Evolutionary conservation across 2,797 vertebrate genomes (phyloP).

Genomic region (Pangasius macronema): DNA sequence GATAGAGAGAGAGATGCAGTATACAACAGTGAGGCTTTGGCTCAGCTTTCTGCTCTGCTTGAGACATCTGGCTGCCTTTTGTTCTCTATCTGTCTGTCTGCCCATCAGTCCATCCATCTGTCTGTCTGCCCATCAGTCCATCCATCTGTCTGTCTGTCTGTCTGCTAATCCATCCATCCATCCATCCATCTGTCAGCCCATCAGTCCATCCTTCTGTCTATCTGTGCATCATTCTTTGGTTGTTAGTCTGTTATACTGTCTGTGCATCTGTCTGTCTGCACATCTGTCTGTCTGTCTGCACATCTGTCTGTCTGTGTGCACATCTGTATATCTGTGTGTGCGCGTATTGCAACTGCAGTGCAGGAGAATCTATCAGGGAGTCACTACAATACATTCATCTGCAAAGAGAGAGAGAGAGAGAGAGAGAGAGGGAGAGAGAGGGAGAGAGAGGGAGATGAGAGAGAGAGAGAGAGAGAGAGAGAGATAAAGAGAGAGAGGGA

Average conservation of each 20-base stretch:
- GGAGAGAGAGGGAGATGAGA: no score
- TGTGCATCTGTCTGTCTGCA: no score
- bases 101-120: neutral
- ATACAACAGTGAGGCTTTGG: neutral
- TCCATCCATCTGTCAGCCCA: no score
- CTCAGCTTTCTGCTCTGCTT: neutral
- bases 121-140: neutral
- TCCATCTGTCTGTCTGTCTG: neutral
- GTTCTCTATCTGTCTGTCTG: neutral
- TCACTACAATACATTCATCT: neutral
- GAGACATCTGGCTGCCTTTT: neutral
- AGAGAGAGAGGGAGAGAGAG: no score
- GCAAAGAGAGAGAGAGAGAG: neutral
- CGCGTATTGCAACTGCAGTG: neutral
- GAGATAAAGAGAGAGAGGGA: accelerated
- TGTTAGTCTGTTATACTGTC: no score
- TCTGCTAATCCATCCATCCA: no score
- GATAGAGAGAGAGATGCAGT: neutral
- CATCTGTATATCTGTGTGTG: neutral
- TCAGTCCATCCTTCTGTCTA: neutral
- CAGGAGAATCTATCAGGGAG: neutral
- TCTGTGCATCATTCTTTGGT: no score
- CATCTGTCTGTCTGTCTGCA: neutral
- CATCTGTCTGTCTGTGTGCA: neutral
- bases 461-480: no score